phyloP scores from a whole-genome alignment of 2,797 vertebrate genomes.

The Falco columbarius region DNA sequence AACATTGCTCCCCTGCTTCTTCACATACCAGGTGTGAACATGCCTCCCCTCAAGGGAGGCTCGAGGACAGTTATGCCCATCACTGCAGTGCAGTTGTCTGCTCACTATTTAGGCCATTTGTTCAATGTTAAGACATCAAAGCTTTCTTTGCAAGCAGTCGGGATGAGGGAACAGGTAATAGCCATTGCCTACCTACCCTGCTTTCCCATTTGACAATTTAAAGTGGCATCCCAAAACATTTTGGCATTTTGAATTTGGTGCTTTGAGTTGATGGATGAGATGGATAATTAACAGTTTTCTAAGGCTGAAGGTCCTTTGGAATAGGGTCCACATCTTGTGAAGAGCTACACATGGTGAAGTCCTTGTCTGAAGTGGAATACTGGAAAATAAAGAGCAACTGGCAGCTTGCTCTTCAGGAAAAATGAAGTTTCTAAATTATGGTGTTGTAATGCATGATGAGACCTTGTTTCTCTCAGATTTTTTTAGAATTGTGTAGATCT shows the following conservation, averaged over 20 bases:
- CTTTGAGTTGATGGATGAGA: neutral
- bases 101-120: neutral
- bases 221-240: neutral
- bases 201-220: neutral
- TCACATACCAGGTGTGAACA: neutral
- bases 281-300: neutral
- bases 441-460: neutral
- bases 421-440: neutral
- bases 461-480: neutral
- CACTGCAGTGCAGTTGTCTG: neutral
- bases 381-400: neutral
- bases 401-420: neutral
- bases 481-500: neutral
- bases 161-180: neutral
- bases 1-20: neutral
- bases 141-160: neutral
- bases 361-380: neutral
- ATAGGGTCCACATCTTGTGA: neutral
- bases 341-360: neutral
- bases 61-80: fast-evolving
- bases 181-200: neutral
- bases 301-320: neutral
- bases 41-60: neutral
- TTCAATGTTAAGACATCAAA: neutral
- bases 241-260: neutral